Conservation (phyloP, 1,140 invertebrate species). For the Solenopsis fugax region DNA sequence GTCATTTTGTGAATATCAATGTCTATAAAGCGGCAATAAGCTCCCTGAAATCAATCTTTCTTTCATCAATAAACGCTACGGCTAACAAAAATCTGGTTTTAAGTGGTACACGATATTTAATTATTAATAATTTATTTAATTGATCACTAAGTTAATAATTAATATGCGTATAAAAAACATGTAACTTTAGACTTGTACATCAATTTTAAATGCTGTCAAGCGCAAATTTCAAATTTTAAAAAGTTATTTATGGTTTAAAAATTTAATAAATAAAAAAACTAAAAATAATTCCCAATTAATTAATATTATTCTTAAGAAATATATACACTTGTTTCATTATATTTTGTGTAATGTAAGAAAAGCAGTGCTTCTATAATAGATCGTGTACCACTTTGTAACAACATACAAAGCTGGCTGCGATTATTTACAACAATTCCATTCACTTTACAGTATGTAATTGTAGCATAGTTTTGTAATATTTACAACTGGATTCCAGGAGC, state of each 20-base stretch:
- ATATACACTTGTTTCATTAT: not conserved
- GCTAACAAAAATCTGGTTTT: conserved; percentile 13
- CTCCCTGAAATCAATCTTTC: conserved; percentile 53
- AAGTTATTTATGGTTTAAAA: not conserved
- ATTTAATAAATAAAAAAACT: not conserved
- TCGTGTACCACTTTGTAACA: conserved; percentile 51
- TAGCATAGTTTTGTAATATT: conserved; percentile 49
- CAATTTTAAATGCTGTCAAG: not conserved
- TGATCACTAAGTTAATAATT: not conserved
- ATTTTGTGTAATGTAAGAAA: not conserved
- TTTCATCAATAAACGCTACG: conserved; percentile 18
- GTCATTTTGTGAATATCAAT: conserved; percentile 24
- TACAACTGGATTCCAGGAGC: conserved; percentile 59
- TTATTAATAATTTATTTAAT: conserved; percentile 7
- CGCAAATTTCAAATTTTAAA: not conserved
- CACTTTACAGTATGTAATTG: conserved; percentile 58
- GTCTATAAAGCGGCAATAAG: conserved; percentile 59
- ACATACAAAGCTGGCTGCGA: conserved; percentile 35
- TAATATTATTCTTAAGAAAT: not conserved
- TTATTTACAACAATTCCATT: conserved; percentile 56
- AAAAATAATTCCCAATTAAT: not conserved
- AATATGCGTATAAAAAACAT: not conserved
- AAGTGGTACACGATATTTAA: conserved; percentile 34
- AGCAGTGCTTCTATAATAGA: not conserved
- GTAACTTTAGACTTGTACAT: not conserved